Percentiles rank a stretch among this genome's conserved stretches.
phyloP scores from a whole-genome alignment of 2,797 vertebrate genomes.

The Peromyscus attwateri region DNA sequence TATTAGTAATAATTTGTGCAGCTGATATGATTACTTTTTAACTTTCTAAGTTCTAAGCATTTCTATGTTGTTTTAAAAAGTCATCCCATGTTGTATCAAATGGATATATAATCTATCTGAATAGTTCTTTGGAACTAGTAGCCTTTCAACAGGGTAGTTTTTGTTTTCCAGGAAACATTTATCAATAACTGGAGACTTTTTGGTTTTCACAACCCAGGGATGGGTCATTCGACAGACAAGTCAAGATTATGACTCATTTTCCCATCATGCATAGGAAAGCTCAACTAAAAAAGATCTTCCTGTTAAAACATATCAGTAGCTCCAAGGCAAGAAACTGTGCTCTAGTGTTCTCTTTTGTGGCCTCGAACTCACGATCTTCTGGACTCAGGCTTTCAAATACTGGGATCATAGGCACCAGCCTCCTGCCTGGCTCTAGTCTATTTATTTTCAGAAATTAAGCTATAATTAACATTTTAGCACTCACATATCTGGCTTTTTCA shows the following conservation, averaged over 20 bases:
- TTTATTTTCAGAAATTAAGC: conserved; percentile 2
- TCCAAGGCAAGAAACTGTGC: neutral
- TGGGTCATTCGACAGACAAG: neutral
- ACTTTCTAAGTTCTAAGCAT: neutral
- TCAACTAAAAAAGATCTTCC: neutral
- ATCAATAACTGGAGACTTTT: neutral
- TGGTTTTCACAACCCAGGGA: neutral
- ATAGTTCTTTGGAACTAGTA: neutral
- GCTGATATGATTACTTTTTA: conserved; percentile 15
- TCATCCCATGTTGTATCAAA: neutral
- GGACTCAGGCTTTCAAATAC: neutral
- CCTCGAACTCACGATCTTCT: neutral
- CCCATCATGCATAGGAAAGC: neutral
- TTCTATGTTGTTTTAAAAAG: conserved; percentile 4
- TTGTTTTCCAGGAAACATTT: neutral
- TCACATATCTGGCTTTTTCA: neutral
- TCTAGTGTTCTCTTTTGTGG: neutral
- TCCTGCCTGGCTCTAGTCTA: neutral
- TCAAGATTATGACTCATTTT: neutral
- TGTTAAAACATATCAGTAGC: neutral
- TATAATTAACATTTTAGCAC: neutral
- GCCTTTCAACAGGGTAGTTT: neutral
- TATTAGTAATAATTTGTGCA: conserved; percentile 37
- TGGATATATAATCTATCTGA: neutral
- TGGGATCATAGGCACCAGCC: neutral